Conservation (phyloP, 53 echinoderm and acorn worm species). For the Hippasteria phrygiana region DNA sequence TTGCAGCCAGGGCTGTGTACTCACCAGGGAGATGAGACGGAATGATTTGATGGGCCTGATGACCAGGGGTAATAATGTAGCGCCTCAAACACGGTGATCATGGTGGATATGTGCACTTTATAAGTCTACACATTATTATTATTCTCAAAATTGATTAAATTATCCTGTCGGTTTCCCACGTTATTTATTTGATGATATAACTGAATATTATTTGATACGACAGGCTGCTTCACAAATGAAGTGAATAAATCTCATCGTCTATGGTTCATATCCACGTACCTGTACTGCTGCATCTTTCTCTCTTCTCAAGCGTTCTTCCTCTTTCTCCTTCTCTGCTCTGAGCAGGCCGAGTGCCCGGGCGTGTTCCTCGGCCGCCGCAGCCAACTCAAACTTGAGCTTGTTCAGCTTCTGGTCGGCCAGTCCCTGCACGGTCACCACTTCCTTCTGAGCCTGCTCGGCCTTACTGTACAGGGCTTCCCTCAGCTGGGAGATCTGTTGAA, state of each 20-base stretch:
- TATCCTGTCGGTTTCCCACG: no score
- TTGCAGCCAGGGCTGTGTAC: no score
- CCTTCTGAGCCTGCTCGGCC: conserved; percentile 81
- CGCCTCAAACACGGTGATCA: no score
- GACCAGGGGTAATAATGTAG: no score
- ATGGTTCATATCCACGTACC: neutral
- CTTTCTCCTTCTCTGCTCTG: neutral
- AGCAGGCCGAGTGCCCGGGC: conserved; percentile 60
- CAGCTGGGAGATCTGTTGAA: conserved; percentile 77
- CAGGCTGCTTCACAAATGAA: neutral
- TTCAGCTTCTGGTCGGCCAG: conserved; percentile 86
- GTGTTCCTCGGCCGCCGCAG: conserved; percentile 76
- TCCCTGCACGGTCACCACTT: conserved; percentile 79
- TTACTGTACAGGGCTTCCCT: conserved; percentile 79
- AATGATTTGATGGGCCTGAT: no score
- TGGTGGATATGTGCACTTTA: no score
- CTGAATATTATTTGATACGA: neutral
- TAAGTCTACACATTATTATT: no score
- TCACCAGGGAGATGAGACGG: no score
- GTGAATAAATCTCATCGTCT: neutral
- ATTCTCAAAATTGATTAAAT: no score
- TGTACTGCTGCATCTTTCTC: conserved; percentile 18
- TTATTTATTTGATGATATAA: no score
- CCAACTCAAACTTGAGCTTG: conserved; percentile 91
- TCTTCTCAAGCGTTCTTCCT: neutral